Conservation (phyloP, 2,797 vertebrate genomes). For the Emydoidea blandingii region DNA sequence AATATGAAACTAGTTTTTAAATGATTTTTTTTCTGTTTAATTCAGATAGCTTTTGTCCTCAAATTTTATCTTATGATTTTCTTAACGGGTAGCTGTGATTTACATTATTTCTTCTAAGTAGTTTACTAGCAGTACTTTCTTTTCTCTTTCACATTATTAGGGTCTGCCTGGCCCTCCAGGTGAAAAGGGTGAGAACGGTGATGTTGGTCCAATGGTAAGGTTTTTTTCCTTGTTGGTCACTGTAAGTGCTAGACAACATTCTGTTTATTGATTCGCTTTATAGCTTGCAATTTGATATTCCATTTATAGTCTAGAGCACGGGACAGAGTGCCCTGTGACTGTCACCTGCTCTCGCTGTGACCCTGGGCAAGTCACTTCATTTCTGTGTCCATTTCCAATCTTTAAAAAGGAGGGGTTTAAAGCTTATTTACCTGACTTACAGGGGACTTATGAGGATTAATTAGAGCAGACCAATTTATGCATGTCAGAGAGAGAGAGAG, state of each 20-base stretch:
- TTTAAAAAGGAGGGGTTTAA: neutral
- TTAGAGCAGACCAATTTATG: neutral
- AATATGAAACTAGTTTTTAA: neutral
- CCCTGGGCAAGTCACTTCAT: neutral
- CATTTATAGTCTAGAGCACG: neutral
- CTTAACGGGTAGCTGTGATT: neutral
- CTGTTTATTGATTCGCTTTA: neutral
- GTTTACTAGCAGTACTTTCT: neutral
- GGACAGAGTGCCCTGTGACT: neutral
- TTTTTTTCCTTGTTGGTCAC: neutral
- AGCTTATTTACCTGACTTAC: neutral
- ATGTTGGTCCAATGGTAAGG: conserved; percentile 97
- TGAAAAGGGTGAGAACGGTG: conserved; percentile 98
- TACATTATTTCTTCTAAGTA: neutral
- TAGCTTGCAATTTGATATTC: neutral
- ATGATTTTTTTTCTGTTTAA: neutral
- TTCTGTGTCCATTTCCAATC: neutral
- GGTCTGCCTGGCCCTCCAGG: conserved; percentile 97
- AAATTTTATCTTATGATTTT: neutral
- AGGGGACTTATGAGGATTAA: neutral
- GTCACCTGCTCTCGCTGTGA: neutral
- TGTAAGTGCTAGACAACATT: neutral
- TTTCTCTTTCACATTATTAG: conserved; percentile 75
- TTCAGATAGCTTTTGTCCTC: neutral
- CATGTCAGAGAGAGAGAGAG: neutral